Evolutionary conservation across 1,140 invertebrate genomes (phyloP).

Genomic region (Drosophila kanapiae): DNA sequence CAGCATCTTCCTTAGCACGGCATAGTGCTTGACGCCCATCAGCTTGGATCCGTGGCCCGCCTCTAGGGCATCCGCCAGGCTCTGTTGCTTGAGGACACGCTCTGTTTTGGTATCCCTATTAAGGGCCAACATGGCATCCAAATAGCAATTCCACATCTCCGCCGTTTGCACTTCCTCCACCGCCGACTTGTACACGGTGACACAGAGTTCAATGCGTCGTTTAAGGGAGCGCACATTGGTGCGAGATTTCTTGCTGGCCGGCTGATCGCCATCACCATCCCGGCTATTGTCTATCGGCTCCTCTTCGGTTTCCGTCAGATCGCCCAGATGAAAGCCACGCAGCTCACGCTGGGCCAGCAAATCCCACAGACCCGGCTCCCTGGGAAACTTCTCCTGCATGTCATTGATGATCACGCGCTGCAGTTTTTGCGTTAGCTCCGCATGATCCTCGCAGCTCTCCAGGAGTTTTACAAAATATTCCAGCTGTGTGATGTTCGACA

Average conservation of each 20-base stretch:
- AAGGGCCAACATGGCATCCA: conserved; percentile 72
- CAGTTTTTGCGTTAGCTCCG: conserved; percentile 57
- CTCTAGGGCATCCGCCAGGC: conserved; percentile 67
- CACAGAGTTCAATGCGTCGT: conserved; percentile 67
- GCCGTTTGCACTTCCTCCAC: conserved; percentile 62
- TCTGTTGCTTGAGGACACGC: conserved; percentile 51
- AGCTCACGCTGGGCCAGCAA: conserved; percentile 74
- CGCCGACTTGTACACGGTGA: conserved; percentile 71
- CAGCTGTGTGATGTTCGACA: conserved; percentile 64
- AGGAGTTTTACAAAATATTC: conserved; percentile 72
- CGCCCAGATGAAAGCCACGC: conserved; percentile 63
- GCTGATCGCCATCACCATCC: conserved; percentile 17
- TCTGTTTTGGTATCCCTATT: conserved; percentile 64
- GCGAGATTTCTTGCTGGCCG: conserved; percentile 38
- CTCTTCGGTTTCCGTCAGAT: conserved; percentile 49
- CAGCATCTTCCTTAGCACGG: conserved; percentile 60
- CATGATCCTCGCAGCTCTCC: conserved; percentile 63
- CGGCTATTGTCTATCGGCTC: conserved; percentile 1
- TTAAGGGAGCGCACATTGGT: conserved; percentile 47
- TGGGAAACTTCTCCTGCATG: conserved; percentile 66
- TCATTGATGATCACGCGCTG: conserved; percentile 72
- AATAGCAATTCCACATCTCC: conserved; percentile 64
- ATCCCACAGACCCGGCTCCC: conserved; percentile 73
- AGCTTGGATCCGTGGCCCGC: conserved; percentile 66
- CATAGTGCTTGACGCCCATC: conserved; percentile 70